Evolutionary conservation across 35 echinoderm and acorn worm genomes (phyloP), one percentile per base, ranked within the genome.

Genomic region (Chiridota heheva): DNA sequence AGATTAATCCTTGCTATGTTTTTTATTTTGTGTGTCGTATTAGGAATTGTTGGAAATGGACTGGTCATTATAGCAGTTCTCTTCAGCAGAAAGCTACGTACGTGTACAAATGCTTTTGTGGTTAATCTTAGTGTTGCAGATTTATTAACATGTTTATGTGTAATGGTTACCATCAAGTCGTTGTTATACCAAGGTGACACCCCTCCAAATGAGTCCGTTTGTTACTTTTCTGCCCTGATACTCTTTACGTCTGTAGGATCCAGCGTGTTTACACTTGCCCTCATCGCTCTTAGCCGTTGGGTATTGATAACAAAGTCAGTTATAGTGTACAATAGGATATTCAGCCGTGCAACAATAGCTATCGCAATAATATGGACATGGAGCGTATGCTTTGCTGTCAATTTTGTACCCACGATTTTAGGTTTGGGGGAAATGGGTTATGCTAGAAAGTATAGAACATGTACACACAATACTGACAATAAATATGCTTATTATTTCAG

Each of bases 401-500:
- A 71, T 27, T 83, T 67, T 48, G 13, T 93, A 22, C 90, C 90
- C 15, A 55, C 78, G 44, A 42, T 88, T 17, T 36, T 78, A 4
- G 83, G 77, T 28, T 36, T 86, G 31, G 89, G 89, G 2, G 29
- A 55, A 29, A 82, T 92, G 5, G 89, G 89, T 2, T 92, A 90
- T 43, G 70, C 69, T 51, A 60, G 76, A 40, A 75, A 76, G 30
- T 90, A 83, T 45, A 61, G 63, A 18, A 56, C 79, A 17, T 90
- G 87, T 35, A 59, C 71, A 4, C 72, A 87, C 46, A 79, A 79
- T 61, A 79, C 78, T 13, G 42, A 42, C 5, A 43, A 90, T 63
- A 53, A 67, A 16, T 13, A 71, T 3, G 74, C 87, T 7, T 63
- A 83, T 34, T 58, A 48, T 46, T 90, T 83, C 45, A 84, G 70